Percentiles rank a stretch among this genome's conserved stretches.
Conservation (phyloP, 2,888 invertebrate species). For the Tyria jacobaeae region DNA sequence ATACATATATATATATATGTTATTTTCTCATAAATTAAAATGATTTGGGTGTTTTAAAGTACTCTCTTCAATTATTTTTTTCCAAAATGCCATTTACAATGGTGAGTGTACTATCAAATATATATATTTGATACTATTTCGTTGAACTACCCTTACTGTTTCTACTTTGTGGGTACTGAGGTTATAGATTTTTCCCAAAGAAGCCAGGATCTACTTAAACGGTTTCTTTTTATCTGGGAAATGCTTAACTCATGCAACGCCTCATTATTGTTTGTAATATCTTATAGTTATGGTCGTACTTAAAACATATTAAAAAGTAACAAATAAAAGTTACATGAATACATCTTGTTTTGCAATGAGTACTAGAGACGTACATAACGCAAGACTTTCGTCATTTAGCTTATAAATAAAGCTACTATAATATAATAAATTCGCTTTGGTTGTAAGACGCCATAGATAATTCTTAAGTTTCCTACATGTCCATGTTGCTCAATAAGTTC, state of each 20-base stretch:
- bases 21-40: neutral
- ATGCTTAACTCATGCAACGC: neutral
- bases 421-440: constrained; percentile 34
- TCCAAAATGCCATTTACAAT: neutral
- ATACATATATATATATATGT: no score
- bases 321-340: neutral
- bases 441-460: constrained; percentile 48
- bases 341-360: constrained; percentile 23
- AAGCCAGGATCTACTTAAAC: neutral
- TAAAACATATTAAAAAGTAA: constrained; percentile 1
- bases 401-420: constrained; percentile 40
- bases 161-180: neutral
- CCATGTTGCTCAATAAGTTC: constrained; percentile 85
- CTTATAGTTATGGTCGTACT: neutral
- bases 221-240: neutral
- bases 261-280: neutral
- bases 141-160: neutral
- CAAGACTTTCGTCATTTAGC: constrained; percentile 19
- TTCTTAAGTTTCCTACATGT: constrained; percentile 70
- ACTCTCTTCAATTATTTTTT: neutral
- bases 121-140: neutral
- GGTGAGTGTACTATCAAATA: neutral
- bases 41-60: neutral
- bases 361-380: constrained; percentile 14
- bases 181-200: neutral